Base-by-base conservation (phyloP, 1,140 invertebrate species). In the Lineus longissimus region DNA sequence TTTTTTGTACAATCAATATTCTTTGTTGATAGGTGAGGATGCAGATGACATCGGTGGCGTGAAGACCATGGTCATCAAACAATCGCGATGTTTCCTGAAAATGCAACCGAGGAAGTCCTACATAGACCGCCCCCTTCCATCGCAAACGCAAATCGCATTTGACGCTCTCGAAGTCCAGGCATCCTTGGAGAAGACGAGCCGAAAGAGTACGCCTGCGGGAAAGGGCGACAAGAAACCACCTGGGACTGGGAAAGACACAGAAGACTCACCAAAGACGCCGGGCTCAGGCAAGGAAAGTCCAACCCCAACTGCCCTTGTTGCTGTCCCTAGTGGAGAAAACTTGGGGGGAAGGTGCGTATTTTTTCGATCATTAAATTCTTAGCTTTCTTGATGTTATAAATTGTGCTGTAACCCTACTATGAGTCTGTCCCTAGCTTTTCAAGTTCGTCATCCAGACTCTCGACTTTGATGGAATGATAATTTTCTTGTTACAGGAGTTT, bases 11-110 rank as follows among this genome's bases (percentile, higher is more conserved):
- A 29, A 1, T 22, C 15, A 43, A 41, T 31, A 27, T 64, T 56
- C 15, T 56, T 61, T 36, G 36, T 62, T 4, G 4, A 45, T 61
- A 80, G 78, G 76, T 54, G 76, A 78, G 51, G 72, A 72, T 33
- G 51, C 67, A 54, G 75, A 73, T 36, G 74, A 76, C 57, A 68
- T 75, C 25, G 75, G 74, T 27, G 76, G 78, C 27, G 78, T 78
- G 17, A 77, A 72, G 60, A 67, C 67, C 6, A 69, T 73, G 41
- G 73, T 76, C 30, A 57, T 67, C 55, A 72, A 71, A 64, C 73
- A 75, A 59, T 64, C 60, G 45, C 71, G 70, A n/a, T 71, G 57
- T 17, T 79, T 67, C 59, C 64, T 66, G 13, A 72, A 70, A 45
- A 56, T 71, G 55, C 73, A 76, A 61, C 76, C 77, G 6, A 77